These are phyloP conservation scores for Anas bernieri DNA, from an alignment of 2,797 vertebrate genomes.

Conservation along the genomic window DNA sequence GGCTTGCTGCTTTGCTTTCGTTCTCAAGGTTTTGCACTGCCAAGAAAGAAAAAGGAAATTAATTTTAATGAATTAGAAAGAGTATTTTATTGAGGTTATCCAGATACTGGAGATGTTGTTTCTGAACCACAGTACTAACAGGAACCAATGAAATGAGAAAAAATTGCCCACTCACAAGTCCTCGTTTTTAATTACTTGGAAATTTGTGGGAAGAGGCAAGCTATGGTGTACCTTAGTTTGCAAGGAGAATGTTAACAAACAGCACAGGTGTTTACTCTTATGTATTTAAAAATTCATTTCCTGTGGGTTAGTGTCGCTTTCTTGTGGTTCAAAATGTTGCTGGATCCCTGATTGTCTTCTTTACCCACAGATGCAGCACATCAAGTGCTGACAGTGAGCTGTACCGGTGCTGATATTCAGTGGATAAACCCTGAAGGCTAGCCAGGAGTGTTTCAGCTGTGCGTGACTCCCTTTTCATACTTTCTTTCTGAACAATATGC, in stretches of 20 bases:
- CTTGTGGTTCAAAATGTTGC: not conserved
- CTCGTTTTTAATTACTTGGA: not conserved
- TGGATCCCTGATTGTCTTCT: not conserved
- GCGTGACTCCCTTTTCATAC: not conserved
- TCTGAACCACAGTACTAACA: not conserved
- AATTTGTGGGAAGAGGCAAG: conserved; percentile 6
- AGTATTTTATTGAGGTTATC: not conserved
- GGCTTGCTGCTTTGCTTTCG: not conserved
- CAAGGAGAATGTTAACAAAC: not conserved
- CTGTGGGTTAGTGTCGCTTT: not conserved
- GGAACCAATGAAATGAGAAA: not conserved
- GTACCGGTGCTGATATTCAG: not conserved
- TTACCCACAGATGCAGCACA: not conserved
- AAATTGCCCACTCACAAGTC: not conserved
- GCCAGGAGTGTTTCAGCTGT: not conserved
- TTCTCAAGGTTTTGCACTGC: not conserved
- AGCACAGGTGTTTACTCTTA: not conserved
- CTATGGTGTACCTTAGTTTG: not conserved
- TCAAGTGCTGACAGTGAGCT: not conserved
- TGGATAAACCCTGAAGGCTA: not conserved
- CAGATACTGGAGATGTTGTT: not conserved
- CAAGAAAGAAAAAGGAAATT: not conserved
- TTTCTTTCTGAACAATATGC: not conserved
- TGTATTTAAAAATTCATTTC: not conserved
- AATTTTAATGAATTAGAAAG: conserved; percentile 9